A percentile compares a stretch with the other conserved stretches of the same genome.
Evolutionary conservation across 2,113 vertebrate genomes (phyloP).

Genomic region (Paramormyrops kingsleyae): DNA sequence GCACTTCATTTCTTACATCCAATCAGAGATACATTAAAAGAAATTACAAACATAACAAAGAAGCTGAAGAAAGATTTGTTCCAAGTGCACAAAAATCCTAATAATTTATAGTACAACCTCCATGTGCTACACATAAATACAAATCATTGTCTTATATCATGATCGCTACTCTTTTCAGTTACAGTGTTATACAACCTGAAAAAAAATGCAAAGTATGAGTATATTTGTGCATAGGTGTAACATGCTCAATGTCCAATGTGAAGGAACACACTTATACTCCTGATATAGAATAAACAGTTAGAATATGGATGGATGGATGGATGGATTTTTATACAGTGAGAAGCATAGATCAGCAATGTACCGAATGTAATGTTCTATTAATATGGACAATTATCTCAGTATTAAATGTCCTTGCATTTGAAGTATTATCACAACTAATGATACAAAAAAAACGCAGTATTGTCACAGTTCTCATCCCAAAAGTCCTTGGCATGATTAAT

Average conservation of each 20-base stretch:
- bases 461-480: not conserved
- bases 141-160: not conserved
- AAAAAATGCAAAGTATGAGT: not conserved
- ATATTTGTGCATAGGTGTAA: not conserved
- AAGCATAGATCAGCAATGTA: not conserved
- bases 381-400: not conserved
- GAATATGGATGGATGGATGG: not conserved
- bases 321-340: not conserved
- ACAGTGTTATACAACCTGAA: not conserved
- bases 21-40: slow-evolving; percentile 15
- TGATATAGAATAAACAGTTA: not conserved
- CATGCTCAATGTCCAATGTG: not conserved
- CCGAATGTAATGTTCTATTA: not conserved
- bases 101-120: not conserved
- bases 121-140: not conserved
- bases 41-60: not conserved
- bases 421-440: not conserved
- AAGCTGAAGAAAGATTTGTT: not conserved
- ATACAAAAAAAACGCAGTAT: not conserved
- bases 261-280: not conserved
- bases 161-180: not conserved
- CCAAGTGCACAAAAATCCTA: not conserved
- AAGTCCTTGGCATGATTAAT: not conserved
- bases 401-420: not conserved
- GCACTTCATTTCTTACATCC: not conserved